These are phyloP conservation scores for Polypedilum pembai DNA, from an alignment of 1,140 invertebrate genomes.

Conservation along the genomic window DNA sequence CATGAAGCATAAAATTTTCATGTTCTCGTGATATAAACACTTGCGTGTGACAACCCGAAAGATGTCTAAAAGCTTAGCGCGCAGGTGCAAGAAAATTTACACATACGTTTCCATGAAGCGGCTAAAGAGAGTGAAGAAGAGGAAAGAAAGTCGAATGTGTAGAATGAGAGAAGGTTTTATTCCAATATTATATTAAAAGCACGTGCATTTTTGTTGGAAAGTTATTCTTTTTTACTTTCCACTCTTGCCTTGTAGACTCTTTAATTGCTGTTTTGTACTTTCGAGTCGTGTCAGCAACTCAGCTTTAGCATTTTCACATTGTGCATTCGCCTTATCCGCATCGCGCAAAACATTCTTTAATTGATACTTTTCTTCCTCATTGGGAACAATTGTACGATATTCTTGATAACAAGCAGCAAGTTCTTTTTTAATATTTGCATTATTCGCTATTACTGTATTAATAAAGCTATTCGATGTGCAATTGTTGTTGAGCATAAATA, in stretches of 20 bases:
- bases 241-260: not conserved
- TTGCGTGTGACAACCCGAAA: not conserved
- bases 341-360: slow-evolving; percentile 21
- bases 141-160: not conserved
- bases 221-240: not conserved
- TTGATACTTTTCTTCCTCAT: slow-evolving; percentile 15
- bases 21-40: not conserved
- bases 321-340: not conserved
- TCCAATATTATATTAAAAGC: slow-evolving; percentile 13
- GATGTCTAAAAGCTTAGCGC: too few species aligned
- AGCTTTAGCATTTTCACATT: slow-evolving; percentile 5
- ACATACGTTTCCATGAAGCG: not conserved
- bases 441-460: not conserved
- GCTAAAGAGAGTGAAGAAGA: not conserved
- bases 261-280: not conserved
- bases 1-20: not conserved
- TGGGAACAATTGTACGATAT: slow-evolving; percentile 3
- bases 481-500: not conserved
- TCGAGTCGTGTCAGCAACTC: not conserved
- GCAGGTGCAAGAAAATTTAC: too few species aligned
- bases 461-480: not conserved
- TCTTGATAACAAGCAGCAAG: not conserved
- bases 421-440: slow-evolving; percentile 6
- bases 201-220: not conserved
- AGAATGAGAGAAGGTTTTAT: not conserved